Base-by-base conservation (phyloP, 2,888 invertebrate genomes). In the Drosophila tanythrix region DNA sequence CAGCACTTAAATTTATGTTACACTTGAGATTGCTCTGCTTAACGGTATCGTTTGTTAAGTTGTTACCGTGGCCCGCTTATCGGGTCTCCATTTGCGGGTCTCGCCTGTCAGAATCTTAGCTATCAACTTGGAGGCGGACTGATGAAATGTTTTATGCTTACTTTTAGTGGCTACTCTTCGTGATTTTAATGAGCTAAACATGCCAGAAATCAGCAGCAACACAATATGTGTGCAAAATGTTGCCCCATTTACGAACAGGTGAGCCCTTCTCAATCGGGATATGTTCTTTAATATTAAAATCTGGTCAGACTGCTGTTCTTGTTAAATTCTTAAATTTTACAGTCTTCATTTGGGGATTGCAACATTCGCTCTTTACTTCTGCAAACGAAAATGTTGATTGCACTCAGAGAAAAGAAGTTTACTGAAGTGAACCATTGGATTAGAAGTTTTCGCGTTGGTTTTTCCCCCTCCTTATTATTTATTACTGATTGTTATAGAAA, bases 1-100 rank as follows among this genome's bases (percentile, higher is more conserved):
- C 75, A 76, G 84, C 85, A 89, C 83, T 86, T 82, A 84, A 89
- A 84, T 86, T 87, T 86, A 86, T 86, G 86, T 81, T 89, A 82
- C 86, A 83, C 89, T 77, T 64, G 89, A 87, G 86, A 87, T 84
- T 83, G 76, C 79, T 70, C 59, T 40, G 70, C 71, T 78, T 86
- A 85, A 88, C 81, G 58, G 53, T 62, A 66, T 33, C 78, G 56
- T 57, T 76, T 62, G 55, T 38, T 55, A 27, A 67, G 64, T 78
- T 83, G 21, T 40, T 35, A 38, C 50, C 29, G 50, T 21, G 55
- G 25, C 29, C 55, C 38, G 71, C 74, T 83, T 86, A 85, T 83
- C 82, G 76, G 64, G 36, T 62, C 72, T 70, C 71, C 58, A 59
- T 59, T 69, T 71, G 38, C n/a, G 27, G 25, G 8, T 33, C 56